Evolutionary conservation across 2,113 vertebrate genomes (phyloP).

Genomic region (Manacus vitellinus): DNA sequence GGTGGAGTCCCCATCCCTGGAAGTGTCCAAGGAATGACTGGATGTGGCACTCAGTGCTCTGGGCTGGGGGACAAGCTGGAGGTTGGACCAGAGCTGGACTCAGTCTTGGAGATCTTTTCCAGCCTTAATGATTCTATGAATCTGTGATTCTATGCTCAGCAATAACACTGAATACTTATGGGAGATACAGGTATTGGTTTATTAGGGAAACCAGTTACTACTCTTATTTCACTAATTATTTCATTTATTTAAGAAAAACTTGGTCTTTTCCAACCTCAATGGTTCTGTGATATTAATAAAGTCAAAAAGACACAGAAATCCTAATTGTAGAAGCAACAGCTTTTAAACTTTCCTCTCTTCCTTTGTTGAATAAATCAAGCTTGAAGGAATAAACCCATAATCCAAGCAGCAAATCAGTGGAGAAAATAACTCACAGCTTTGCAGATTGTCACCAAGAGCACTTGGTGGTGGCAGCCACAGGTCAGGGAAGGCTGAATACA

Average conservation of each 20-base stretch:
- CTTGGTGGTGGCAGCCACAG: background rate
- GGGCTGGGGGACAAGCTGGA: background rate
- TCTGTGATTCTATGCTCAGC: background rate
- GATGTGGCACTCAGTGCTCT: background rate
- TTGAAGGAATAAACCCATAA: background rate
- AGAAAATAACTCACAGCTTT: background rate
- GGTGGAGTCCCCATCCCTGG: background rate
- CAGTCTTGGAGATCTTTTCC: background rate
- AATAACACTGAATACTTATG: background rate
- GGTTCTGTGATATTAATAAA: background rate
- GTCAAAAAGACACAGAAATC: background rate
- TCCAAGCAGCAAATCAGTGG: background rate
- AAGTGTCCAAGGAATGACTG: background rate
- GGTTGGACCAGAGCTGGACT: fast-evolving
- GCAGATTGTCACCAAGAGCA: background rate
- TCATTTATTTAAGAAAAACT: background rate
- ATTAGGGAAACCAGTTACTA: background rate
- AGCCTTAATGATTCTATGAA: background rate
- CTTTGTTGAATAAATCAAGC: background rate
- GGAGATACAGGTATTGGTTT: background rate
- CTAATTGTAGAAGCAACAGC: background rate
- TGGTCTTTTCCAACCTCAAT: background rate
- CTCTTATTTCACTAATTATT: background rate
- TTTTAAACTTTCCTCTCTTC: background rate
- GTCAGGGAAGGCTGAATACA: background rate